Evolutionary conservation across 37 sponge, comb jelly and placozoan species (phyloP).

Genomic region (Petrosia ficiformis): DNA sequence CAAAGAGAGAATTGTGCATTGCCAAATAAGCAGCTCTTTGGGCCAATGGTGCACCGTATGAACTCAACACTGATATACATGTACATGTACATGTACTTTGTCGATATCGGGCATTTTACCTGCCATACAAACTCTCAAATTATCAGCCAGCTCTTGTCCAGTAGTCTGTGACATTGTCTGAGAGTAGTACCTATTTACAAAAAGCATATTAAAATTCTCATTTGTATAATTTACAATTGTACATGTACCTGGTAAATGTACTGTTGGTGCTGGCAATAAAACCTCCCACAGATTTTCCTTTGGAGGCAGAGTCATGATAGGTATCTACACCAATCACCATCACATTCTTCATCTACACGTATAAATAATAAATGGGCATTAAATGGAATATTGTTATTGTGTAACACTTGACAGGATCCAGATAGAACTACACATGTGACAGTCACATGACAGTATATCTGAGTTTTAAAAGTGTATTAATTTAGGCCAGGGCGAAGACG

Average conservation of each 20-base stretch:
- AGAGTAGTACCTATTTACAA: conserved; percentile 72
- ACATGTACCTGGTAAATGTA: conserved; percentile 83
- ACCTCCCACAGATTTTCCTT: conserved; percentile 84
- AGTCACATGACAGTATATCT: not conserved
- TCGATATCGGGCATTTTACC: not conserved
- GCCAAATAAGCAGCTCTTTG: not conserved
- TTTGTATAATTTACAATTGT: not conserved
- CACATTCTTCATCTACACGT: conserved; percentile 69
- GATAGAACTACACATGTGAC: too few relatives aligned
- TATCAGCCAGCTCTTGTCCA: conserved; percentile 88
- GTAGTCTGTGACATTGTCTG: conserved; percentile 84
- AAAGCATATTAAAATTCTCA: not conserved
- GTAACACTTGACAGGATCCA: not conserved
- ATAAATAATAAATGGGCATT: not conserved
- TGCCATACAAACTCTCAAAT: conserved; percentile 71
- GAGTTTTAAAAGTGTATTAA: not conserved
- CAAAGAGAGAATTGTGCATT: too few relatives aligned
- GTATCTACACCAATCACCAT: conserved; percentile 97
- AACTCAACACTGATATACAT: too few relatives aligned
- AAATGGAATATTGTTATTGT: not conserved
- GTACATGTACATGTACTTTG: conserved; percentile 1
- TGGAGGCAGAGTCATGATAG: conserved; percentile 87
- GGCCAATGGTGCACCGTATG: too few relatives aligned
- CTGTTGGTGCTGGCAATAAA: conserved; percentile 90
- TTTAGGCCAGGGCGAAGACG: not conserved